Evolutionary conservation across 2,797 vertebrate species (phyloP).

Genomic region (Tolypeutes matacus): DNA sequence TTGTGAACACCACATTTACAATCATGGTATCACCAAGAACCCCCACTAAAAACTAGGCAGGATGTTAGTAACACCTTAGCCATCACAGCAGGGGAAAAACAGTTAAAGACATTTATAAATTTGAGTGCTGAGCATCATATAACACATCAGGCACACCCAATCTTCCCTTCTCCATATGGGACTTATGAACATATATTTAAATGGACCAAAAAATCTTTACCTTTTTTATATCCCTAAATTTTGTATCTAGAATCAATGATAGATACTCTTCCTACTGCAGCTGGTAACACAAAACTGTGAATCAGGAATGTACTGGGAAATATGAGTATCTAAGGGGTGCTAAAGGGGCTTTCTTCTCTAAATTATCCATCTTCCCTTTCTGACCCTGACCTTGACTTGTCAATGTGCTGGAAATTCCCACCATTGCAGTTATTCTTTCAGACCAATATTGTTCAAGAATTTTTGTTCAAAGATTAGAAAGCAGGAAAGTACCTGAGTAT

Average conservation of each 20-base stretch:
- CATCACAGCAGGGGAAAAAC: not conserved
- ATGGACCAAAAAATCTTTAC: constrained; percentile 3
- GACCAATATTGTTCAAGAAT: not conserved
- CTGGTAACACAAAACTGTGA: constrained; percentile 46
- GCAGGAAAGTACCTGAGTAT: not conserved
- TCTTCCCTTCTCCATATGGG: constrained; percentile 40
- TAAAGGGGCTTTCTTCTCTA: not conserved
- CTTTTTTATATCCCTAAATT: constrained; percentile 34
- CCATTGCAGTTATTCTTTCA: not conserved
- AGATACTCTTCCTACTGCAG: constrained; percentile 6
- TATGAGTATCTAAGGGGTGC: not conserved
- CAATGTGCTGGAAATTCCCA: not conserved
- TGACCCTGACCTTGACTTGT: not conserved
- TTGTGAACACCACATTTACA: constrained; percentile 38
- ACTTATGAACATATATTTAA: constrained; percentile 60
- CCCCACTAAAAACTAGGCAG: constrained; percentile 27
- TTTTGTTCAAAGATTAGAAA: not conserved
- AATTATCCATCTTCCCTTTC: not conserved
- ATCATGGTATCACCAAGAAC: constrained; percentile 18
- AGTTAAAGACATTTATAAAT: constrained; percentile 9
- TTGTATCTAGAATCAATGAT: constrained; percentile 52
- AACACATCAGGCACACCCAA: not conserved
- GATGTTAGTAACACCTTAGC: constrained; percentile 61
- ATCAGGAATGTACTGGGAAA: not conserved
- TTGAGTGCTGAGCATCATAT: constrained; percentile 5